Evolutionary conservation across 2,888 invertebrate species (phyloP), one percentile per base, ranked within the genome.

Genomic region (Drosophila niveifrons): DNA sequence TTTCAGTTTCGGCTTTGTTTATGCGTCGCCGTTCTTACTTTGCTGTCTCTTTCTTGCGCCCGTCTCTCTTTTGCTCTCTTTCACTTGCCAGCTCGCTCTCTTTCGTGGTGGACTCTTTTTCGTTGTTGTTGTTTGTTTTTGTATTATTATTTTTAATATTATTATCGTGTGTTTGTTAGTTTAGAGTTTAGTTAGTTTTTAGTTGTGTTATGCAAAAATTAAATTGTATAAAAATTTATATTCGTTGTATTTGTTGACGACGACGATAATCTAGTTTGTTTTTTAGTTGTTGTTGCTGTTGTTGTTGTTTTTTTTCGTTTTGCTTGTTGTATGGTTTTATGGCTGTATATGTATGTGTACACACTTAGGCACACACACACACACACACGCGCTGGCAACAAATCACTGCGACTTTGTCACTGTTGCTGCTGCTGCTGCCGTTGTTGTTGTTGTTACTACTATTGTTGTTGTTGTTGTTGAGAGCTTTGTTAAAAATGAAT

Each of bases 201-300:
- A 41, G 7, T 23, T 23, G 23, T 23, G 23, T 34, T 31, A 43
- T 44, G 55, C 51, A 50, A 46, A 56, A 78, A 63, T 51, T 6
- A 18, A 44, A 34, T 57, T 39, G 46, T 79, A 76, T 76, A 58
- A 77, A 76, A 80, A 71, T 58, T 55, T 52, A 58, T 68, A 66
- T 80, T 80, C 77, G 80, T 80, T 80, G 77, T 77, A 72, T 76
- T 67, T 53, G 57, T 58, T 79, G 69, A 74, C 47, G 67, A 80
- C 78, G 67, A 74, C 50, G 64, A 72, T 72, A 69, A 51, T 29
- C 23, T 52, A 18, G 23, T 52, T 66, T 52, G 17, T 28, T 56
- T 28, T 56, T 66, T 66, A 75, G 82, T 71, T 47, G 44, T 57
- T 64, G 23, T 23, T 23, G 23, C 4, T 64, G 3, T 18, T 50